Evolutionary conservation across 2,113 vertebrate genomes (phyloP), one percentile per base, ranked within the genome.

Genomic region (Nerophis ophidion): DNA sequence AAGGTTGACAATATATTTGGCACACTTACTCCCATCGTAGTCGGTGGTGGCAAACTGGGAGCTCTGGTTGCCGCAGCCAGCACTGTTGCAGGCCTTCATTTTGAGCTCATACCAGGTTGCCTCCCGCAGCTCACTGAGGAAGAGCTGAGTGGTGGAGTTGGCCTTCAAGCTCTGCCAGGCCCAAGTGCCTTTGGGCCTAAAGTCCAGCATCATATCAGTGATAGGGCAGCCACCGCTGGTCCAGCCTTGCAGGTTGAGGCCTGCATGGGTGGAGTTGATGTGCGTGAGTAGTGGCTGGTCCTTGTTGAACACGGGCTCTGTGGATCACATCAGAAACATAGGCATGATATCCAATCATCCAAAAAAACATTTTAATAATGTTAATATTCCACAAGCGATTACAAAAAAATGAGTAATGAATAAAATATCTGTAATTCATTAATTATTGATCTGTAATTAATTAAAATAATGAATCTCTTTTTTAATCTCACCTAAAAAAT

Each of bases 91-190:
- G 5, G 95, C 96, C 79, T 94, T 91, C 94, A 98, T 97, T 81
- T 96, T 95, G 13, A 98, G 93, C 86, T 98, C 95, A 1, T 98
- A 98, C 97, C 97, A 98, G 0, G 96, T 98, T 72, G 96, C 96
- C 86, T 98, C 97, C 0, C 92, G 93, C 72, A 98, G 91, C 73
- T 98, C 96, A 0, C 94, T 94, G 66, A 98, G 91, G 81, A 97
- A 97, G n/a, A 98, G 91, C 81, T 96, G 95, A 0, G 81, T 75
- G 2, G 94, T 95, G 72, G 88, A 90, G 79, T 98, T 98, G 86
- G 94, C 94, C 33, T 92, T 92, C 0, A 97, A 84, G 74, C 90
- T 94, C 87, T 98, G 95, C 95, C 96, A 98, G 51, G 90, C 92
- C 95, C 95, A 97, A 58, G 93, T 95, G 62, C 95, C 95, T 81